phyloP scores from a whole-genome alignment of 2,797 vertebrate genomes.

The Chelmon rostratus region DNA sequence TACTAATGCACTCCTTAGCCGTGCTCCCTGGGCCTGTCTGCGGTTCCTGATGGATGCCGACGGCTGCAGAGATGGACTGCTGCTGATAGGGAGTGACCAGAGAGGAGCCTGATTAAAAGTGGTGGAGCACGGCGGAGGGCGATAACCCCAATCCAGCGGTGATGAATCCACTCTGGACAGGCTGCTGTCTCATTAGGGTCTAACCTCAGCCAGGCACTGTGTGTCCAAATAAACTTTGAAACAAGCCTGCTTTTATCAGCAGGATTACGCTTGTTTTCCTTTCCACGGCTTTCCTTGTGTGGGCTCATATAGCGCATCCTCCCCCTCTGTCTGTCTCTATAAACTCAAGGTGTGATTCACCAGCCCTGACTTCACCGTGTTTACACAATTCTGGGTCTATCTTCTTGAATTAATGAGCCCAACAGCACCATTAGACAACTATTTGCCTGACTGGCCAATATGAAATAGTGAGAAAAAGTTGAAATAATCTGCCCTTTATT shows the following conservation, averaged over 20 bases:
- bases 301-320: slow-evolving; percentile 66
- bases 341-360: slow-evolving; percentile 82
- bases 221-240: slow-evolving; percentile 82
- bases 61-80: slow-evolving; percentile 85
- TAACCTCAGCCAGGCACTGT: slow-evolving; percentile 77
- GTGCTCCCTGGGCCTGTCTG: slow-evolving; percentile 87
- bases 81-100: slow-evolving; percentile 92
- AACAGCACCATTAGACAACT: slow-evolving; percentile 79
- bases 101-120: slow-evolving; percentile 92
- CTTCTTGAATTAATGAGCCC: slow-evolving; percentile 78
- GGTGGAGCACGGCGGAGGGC: slow-evolving; percentile 88
- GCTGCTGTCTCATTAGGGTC: slow-evolving; percentile 84
- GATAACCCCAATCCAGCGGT: slow-evolving; percentile 90
- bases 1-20: slow-evolving; percentile 90
- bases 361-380: slow-evolving; percentile 75
- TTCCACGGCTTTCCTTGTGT: slow-evolving; percentile 79
- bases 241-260: slow-evolving; percentile 83
- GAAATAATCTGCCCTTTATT: slow-evolving; percentile 84
- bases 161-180: slow-evolving; percentile 86
- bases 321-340: slow-evolving; percentile 66
- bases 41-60: slow-evolving; percentile 89
- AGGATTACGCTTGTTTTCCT: slow-evolving; percentile 83
- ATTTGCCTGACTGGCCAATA: slow-evolving; percentile 76
- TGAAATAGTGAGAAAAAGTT: slow-evolving; percentile 82
- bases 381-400: slow-evolving; percentile 81